These are phyloP conservation scores for Drosophila anceps DNA, from an alignment of 2,888 invertebrate genomes.

Conservation along the genomic window DNA sequence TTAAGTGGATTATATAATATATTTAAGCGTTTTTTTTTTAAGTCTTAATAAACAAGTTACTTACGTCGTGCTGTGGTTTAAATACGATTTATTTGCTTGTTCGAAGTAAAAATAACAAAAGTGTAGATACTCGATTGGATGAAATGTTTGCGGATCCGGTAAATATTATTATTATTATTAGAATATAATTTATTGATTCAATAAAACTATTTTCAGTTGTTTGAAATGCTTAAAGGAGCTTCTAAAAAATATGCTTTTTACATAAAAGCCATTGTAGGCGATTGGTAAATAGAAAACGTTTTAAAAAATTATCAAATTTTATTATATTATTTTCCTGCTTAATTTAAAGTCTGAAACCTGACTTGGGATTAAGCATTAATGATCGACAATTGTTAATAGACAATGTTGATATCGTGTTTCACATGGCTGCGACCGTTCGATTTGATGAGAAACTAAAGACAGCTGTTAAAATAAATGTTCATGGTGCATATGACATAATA, in stretches of 20 bases:
- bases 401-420: conserved; percentile 87
- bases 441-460: conserved; percentile 92
- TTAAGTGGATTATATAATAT: not conserved
- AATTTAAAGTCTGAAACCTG: conserved; percentile 18
- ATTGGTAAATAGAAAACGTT: conserved; percentile 11
- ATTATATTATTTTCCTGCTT: not conserved
- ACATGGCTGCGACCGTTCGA: conserved; percentile 87
- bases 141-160: conserved; percentile 79
- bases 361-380: conserved; percentile 4
- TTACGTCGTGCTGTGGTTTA: conserved; percentile 18
- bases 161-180: not conserved
- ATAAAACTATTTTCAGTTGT: conserved; percentile 8
- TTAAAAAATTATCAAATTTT: not conserved
- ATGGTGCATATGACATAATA: conserved; percentile 89
- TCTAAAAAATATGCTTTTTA: conserved; percentile 8
- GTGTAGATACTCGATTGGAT: conserved; percentile 88
- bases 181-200: not conserved
- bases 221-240: conserved; percentile 6
- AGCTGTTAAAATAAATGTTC: conserved; percentile 91
- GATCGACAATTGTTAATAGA: conserved; percentile 62
- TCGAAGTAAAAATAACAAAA: conserved; percentile 88
- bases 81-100: conserved; percentile 83
- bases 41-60: conserved; percentile 27
- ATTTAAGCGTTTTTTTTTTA: not conserved
- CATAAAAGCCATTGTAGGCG: conserved; percentile 24